phyloP scores from a whole-genome alignment of 2,113 vertebrate genomes.

The Ranitomeya variabilis region DNA sequence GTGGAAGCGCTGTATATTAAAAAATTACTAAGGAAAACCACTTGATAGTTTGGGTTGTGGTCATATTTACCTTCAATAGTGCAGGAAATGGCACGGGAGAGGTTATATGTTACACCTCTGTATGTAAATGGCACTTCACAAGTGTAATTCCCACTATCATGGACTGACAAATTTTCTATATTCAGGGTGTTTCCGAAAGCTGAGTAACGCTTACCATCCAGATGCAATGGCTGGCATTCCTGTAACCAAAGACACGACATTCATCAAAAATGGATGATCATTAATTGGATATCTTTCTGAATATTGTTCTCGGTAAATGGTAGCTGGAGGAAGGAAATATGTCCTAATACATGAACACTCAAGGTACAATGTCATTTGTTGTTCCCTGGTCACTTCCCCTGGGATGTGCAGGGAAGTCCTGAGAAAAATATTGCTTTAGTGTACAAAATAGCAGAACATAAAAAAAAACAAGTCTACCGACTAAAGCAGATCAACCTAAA shows the following conservation, averaged over 20 bases:
- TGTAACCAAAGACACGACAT: slow-evolving; percentile 60
- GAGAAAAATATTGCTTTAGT: too few relatives aligned
- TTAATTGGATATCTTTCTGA: background rate
- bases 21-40: too few relatives aligned
- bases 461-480: too few relatives aligned
- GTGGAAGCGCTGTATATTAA: too few relatives aligned
- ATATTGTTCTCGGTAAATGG: background rate
- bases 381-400: too few relatives aligned
- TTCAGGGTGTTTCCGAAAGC: slow-evolving; percentile 61
- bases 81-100: slow-evolving; percentile 74
- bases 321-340: too few relatives aligned
- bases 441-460: too few relatives aligned
- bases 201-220: slow-evolving; percentile 59
- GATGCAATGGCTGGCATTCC: slow-evolving; percentile 72
- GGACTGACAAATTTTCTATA: slow-evolving; percentile 52
- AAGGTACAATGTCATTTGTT: too few relatives aligned
- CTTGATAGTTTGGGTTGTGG: too few relatives aligned
- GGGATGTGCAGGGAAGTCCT: too few relatives aligned
- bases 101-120: slow-evolving; percentile 66
- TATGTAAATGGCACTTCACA: slow-evolving; percentile 75
- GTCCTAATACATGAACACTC: too few relatives aligned
- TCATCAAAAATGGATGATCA: background rate
- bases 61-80: slow-evolving; percentile 70
- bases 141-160: slow-evolving; percentile 75
- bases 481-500: too few relatives aligned